Conservation (phyloP, 2,888 invertebrate species). For the Hartigia nigra region DNA sequence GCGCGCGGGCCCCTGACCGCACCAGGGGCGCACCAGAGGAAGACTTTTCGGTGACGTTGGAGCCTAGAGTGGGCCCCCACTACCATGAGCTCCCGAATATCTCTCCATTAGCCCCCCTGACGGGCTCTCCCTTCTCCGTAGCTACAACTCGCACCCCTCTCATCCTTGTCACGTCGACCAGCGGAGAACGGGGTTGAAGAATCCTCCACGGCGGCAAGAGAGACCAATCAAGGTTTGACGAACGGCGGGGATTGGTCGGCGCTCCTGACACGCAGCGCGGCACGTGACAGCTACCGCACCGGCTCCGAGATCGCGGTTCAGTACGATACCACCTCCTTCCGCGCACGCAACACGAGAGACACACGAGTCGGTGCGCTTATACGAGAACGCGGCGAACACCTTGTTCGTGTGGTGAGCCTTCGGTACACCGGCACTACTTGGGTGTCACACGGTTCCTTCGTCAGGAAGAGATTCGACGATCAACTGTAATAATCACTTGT, state of each 20-base stretch:
- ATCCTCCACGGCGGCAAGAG: constrained; percentile 64
- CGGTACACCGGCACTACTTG: constrained; percentile 21
- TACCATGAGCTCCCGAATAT: constrained; percentile 60
- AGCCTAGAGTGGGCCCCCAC: constrained; percentile 41
- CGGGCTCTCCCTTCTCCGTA: constrained; percentile 51
- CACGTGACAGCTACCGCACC: constrained; percentile 67
- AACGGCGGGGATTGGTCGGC: constrained; percentile 66
- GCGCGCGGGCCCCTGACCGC: constrained; percentile 49
- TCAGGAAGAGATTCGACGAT: background rate
- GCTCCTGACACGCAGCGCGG: constrained; percentile 66
- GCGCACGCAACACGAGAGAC: constrained; percentile 58
- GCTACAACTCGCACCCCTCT: constrained; percentile 51
- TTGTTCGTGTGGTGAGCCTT: constrained; percentile 13
- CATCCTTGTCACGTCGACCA: constrained; percentile 57
- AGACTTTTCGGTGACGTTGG: constrained; percentile 51
- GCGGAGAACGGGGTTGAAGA: constrained; percentile 63
- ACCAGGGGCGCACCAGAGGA: constrained; percentile 40
- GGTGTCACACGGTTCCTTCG: background rate
- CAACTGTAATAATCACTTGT: background rate
- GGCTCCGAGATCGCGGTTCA: constrained; percentile 62
- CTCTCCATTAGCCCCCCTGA: constrained; percentile 65
- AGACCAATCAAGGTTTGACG: constrained; percentile 73
- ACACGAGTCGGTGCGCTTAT: constrained; percentile 18
- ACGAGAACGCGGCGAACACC: constrained; percentile 14
- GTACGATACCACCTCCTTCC: constrained; percentile 66